A percentile compares a stretch with the other conserved stretches of the same genome.
Conservation (phyloP, 1,140 invertebrate species). For the Lucilia cuprina region DNA sequence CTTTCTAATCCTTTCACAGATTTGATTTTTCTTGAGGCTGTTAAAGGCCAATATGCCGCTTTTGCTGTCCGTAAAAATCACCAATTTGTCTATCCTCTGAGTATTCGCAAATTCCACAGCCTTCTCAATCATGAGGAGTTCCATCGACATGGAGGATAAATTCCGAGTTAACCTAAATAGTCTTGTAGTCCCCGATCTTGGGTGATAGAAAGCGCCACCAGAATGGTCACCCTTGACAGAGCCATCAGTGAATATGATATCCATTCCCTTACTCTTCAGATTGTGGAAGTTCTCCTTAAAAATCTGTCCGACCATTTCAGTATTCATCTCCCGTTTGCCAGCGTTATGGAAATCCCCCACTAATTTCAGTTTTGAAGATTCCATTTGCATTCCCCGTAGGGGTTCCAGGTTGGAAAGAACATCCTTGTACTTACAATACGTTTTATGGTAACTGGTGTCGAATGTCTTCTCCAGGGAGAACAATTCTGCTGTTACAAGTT, state of each 20-base stretch:
- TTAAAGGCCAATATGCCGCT: background rate
- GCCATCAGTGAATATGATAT: background rate
- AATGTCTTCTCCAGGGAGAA: background rate
- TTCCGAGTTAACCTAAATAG: background rate
- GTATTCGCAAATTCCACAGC: background rate
- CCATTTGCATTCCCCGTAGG: background rate
- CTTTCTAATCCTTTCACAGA: too few species aligned
- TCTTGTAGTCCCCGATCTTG: background rate
- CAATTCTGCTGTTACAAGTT: background rate
- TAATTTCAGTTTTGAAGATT: background rate
- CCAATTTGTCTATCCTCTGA: background rate
- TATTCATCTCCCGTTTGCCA: background rate
- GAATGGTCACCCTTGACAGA: background rate
- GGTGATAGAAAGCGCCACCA: background rate
- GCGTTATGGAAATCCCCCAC: background rate
- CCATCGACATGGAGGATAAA: background rate
- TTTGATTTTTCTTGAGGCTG: too few species aligned
- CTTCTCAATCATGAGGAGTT: background rate
- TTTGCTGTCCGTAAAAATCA: background rate
- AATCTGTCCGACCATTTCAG: background rate
- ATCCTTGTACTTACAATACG: background rate
- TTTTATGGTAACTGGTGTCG: background rate
- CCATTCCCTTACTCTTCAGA: background rate
- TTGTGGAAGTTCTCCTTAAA: background rate
- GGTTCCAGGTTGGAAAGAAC: background rate